phyloP scores from a whole-genome alignment of 2,113 vertebrate genomes.

The Bolborhynchus lineola region DNA sequence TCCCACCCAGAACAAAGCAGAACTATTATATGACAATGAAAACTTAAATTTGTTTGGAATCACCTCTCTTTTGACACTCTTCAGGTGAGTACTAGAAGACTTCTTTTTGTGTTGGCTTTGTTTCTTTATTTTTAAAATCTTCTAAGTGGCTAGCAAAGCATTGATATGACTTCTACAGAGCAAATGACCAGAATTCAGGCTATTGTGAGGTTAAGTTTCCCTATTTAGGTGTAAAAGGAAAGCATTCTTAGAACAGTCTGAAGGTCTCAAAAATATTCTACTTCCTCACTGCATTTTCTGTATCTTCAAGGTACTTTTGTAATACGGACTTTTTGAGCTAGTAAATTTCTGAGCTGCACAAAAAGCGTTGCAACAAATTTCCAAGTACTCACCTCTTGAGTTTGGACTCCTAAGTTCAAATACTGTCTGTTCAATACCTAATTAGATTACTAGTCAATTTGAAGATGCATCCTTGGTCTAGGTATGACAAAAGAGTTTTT shows the following conservation, averaged over 20 bases:
- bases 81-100: slow-evolving; percentile 74
- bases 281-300: not conserved
- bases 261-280: not conserved
- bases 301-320: not conserved
- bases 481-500: not conserved
- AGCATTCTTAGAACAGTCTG: not conserved
- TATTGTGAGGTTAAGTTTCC: not conserved
- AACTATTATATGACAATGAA: slow-evolving; percentile 81
- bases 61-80: slow-evolving; percentile 78
- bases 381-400: not conserved
- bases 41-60: slow-evolving; percentile 54
- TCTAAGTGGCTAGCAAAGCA: not conserved
- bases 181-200: not conserved
- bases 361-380: not conserved
- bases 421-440: not conserved
- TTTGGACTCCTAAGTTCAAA: not conserved
- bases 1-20: slow-evolving; percentile 83
- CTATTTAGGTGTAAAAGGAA: not conserved
- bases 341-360: not conserved
- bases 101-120: not conserved
- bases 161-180: not conserved
- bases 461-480: not conserved
- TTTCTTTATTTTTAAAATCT: not conserved
- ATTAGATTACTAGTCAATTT: not conserved
- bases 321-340: not conserved